These are phyloP conservation scores for Sipha flava DNA, from an alignment of 1,140 invertebrate genomes.

Conservation along the genomic window DNA sequence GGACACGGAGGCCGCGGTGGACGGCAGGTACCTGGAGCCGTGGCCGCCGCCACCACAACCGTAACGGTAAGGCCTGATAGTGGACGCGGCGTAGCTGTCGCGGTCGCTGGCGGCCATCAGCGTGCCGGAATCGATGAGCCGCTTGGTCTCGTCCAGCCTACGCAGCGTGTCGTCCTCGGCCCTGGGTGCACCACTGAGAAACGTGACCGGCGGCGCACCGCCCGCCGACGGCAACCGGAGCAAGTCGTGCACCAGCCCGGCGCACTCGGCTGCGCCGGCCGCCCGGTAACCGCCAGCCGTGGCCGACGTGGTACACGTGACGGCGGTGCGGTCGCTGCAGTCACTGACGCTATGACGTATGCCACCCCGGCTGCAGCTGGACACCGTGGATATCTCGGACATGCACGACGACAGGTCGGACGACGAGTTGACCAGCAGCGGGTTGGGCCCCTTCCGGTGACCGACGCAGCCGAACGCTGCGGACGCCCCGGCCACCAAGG, in stretches of 20 bases:
- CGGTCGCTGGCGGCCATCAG: neutral
- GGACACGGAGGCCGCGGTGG: conserved; percentile 44
- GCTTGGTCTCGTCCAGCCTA: conserved; percentile 17
- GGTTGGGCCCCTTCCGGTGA: conserved; percentile 2
- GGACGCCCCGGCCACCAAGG: conserved; percentile 41
- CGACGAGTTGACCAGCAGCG: conserved; percentile 35
- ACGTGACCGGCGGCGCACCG: conserved; percentile 32
- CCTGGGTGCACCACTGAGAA: conserved; percentile 31
- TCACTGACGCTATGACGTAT: conserved; percentile 36
- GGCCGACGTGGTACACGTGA: neutral
- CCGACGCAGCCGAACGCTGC: conserved; percentile 35
- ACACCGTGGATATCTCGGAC: conserved; percentile 37
- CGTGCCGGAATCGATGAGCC: conserved; percentile 25
- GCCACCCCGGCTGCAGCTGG: conserved; percentile 27
- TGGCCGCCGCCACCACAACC: neutral
- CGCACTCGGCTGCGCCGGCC: neutral
- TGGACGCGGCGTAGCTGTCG: neutral
- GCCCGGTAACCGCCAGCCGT: neutral
- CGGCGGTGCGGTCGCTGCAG: conserved; percentile 19
- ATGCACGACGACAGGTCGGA: conserved; percentile 37
- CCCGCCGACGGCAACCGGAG: conserved; percentile 32
- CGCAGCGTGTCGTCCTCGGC: conserved; percentile 6
- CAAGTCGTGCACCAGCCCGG: conserved; percentile 36
- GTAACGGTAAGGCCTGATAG: neutral
- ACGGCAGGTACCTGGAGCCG: conserved; percentile 17